phyloP scores from a whole-genome alignment of 2,888 invertebrate species.

The Cantharis rufa region DNA sequence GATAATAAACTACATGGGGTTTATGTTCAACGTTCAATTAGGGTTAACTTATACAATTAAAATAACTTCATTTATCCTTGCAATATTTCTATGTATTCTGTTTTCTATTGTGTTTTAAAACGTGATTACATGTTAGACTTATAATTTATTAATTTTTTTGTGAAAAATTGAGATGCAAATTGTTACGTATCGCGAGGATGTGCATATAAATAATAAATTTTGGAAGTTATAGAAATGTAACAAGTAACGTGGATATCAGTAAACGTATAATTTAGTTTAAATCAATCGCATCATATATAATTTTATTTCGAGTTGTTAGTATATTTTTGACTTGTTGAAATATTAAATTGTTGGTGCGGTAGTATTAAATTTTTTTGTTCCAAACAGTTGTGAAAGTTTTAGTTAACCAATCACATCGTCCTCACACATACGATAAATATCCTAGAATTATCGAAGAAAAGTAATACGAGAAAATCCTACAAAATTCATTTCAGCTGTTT shows the following conservation, averaged over 20 bases:
- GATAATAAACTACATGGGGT: too few relatives aligned
- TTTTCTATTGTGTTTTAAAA: background rate
- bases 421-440: constrained; percentile 16
- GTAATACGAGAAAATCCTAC: constrained; percentile 25
- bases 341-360: background rate
- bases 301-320: background rate
- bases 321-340: background rate
- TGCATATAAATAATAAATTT: background rate
- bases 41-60: too few relatives aligned
- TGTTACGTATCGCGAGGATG: background rate
- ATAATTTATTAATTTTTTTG: background rate
- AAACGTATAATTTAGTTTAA: constrained; percentile 2
- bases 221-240: background rate
- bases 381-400: background rate
- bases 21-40: too few relatives aligned
- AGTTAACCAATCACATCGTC: constrained; percentile 15
- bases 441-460: constrained; percentile 13
- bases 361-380: constrained; percentile 4
- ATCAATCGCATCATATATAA: background rate
- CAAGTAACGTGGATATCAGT: background rate
- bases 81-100: background rate
- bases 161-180: background rate
- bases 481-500: constrained; percentile 26
- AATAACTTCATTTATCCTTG: too few relatives aligned
- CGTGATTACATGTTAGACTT: background rate